Evolutionary conservation across 2,113 vertebrate genomes (phyloP).

Genomic region (Sarotherodon lohbergeri): DNA sequence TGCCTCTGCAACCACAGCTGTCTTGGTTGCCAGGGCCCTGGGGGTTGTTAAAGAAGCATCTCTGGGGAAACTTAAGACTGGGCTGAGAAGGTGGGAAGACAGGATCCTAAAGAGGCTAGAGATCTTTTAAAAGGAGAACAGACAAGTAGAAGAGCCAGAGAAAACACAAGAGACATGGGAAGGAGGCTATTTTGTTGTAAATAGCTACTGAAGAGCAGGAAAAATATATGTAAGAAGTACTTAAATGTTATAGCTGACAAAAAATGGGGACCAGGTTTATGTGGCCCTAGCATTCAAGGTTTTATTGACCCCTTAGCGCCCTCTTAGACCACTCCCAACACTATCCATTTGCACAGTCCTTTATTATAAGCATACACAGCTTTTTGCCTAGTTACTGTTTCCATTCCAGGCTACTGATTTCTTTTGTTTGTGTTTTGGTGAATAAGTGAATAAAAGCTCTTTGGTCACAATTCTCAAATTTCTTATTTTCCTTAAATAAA

Average conservation of each 20-base stretch:
- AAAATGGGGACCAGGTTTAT: not conserved
- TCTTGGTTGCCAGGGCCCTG: not conserved
- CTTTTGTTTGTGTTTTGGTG: not conserved
- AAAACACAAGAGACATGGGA: not conserved
- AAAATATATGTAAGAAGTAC: not conserved
- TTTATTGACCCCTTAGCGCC: not conserved
- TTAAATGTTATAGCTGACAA: not conserved
- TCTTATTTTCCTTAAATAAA: not conserved
- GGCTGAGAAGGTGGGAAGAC: not conserved
- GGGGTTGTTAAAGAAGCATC: conserved; percentile 16
- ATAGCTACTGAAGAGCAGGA: not conserved
- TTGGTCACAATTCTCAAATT: not conserved
- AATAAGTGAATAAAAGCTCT: not conserved
- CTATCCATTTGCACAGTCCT: not conserved
- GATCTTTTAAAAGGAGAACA: conserved; percentile 1
- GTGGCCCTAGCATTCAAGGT: not conserved
- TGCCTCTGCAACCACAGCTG: not conserved
- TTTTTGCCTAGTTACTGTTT: not conserved
- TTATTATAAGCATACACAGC: not conserved
- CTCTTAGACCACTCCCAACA: not conserved
- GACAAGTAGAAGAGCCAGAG: not conserved
- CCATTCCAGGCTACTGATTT: not conserved
- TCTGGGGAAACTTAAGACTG: not conserved
- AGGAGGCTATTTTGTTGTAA: not conserved
- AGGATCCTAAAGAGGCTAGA: not conserved